Conservation (phyloP, 2,797 vertebrate genomes). For the Coregonus ussuriensis region DNA sequence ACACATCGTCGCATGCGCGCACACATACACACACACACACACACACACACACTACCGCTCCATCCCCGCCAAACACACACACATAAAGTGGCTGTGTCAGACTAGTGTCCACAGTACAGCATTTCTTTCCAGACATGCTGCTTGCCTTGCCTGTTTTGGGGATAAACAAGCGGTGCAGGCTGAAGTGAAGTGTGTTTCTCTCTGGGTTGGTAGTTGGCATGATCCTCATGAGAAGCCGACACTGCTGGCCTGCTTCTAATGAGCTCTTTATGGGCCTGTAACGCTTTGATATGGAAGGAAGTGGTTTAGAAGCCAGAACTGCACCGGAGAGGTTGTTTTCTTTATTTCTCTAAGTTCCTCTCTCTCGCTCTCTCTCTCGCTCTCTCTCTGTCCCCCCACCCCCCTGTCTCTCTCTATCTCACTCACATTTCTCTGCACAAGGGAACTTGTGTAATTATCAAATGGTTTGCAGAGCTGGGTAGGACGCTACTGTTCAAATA, state of each 20-base stretch:
- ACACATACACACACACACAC: conserved; percentile 18
- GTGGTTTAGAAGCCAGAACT: conserved; percentile 56
- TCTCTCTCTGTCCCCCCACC: not conserved
- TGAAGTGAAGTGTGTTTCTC: conserved; percentile 36
- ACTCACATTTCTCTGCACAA: not conserved
- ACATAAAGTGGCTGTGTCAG: not conserved
- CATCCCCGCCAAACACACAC: not conserved
- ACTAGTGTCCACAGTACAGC: conserved; percentile 6
- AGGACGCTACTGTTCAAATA: not conserved
- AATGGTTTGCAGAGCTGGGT: not conserved
- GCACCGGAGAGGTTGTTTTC: conserved; percentile 20
- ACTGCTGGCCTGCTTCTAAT: conserved; percentile 26
- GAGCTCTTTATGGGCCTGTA: conserved; percentile 52
- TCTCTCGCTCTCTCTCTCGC: not conserved
- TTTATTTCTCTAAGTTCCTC: conserved; percentile 9
- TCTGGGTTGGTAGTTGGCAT: conserved; percentile 15
- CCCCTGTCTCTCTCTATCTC: no score
- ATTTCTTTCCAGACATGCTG: conserved; percentile 28
- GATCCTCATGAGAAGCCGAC: conserved; percentile 8
- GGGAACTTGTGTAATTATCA: not conserved
- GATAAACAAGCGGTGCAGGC: conserved; percentile 47
- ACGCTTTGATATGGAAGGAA: conserved; percentile 56
- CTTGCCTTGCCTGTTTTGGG: conserved; percentile 24
- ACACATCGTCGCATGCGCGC: conserved; percentile 10
- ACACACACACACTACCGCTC: conserved; percentile 18